Base-by-base conservation (phyloP, 2,797 vertebrate species). In the Natrix natrix region DNA sequence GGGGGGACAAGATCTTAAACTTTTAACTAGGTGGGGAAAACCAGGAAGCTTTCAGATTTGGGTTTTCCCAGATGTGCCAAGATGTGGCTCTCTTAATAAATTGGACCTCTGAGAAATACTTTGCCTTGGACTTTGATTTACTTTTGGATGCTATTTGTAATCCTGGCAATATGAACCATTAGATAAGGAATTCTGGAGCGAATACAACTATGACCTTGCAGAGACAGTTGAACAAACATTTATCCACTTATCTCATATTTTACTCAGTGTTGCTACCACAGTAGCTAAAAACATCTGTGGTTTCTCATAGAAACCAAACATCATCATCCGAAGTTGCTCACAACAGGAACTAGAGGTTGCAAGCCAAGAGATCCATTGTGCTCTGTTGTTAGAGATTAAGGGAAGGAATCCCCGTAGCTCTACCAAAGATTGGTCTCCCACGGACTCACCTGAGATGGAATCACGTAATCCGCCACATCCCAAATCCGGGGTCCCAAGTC, bases 381-480 rank as follows among this genome's bases (percentile, higher is more conserved):
- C 43, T 59, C 87, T 20, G 1, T 32, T 56, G 56, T 8, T 5
- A 32, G 55, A 57, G 54, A 56, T 55, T 20, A 48, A 24, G 37
- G 20, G 20, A 83, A 24, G 74, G 74, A 83, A 83, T 83, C 37
- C 10, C 8, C 20, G 37, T 48, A 83, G 20, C 24, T 48, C 74
- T 37, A 4, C 48, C 12, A n/a, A 32, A 86, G 14, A 37, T 20
- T 1, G 11, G 1, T 1, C 26, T 22, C 69, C 48, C 56, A 55
- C n/a, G 56, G 32, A 89, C 0, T 0, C 97, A 99, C 99, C 98
- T 99, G 98, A 92, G 98, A 97, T 20, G 98, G 98, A 86, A 98
- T 97, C 91, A 98, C 97, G n/a, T 98, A 98, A 92, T 99, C 98
- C 0, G 98, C 98, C 55, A 98, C 98, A n/a, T 99, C 99, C 98